phyloP scores from a whole-genome alignment of 1,140 invertebrate species.

The Pissodes strobi region DNA sequence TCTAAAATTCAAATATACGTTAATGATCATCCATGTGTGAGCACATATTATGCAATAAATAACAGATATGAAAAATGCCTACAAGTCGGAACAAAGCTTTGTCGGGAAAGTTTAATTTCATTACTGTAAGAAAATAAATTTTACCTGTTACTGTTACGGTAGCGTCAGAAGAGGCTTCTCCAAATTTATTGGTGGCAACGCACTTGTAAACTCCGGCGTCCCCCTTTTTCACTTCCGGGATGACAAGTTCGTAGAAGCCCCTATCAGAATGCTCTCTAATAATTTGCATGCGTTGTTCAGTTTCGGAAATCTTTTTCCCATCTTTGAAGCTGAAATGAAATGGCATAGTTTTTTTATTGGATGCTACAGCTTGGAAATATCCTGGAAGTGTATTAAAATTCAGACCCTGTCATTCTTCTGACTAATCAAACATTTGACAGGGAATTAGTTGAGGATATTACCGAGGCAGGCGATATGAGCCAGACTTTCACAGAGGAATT shows the following conservation, averaged over 20 bases:
- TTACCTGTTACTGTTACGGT: constrained; percentile 77
- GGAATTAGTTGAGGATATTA: no score
- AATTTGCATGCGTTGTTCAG: constrained; percentile 73
- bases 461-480: no score
- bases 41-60: no score
- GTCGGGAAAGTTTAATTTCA: neutral
- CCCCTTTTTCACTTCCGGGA: constrained; percentile 74
- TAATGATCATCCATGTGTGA: no score
- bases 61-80: neutral
- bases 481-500: no score
- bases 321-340: constrained; percentile 77
- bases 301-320: constrained; percentile 69
- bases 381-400: no score
- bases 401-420: no score
- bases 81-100: no score
- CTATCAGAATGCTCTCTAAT: constrained; percentile 75
- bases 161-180: constrained; percentile 76
- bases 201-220: constrained; percentile 92
- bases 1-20: no score
- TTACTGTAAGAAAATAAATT: neutral
- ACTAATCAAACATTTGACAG: no score
- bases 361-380: no score
- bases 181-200: constrained; percentile 82
- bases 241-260: constrained; percentile 89
- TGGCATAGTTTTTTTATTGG: no score